Conservation (phyloP, 1,140 invertebrate species). For the Zaprionus ornatus region DNA sequence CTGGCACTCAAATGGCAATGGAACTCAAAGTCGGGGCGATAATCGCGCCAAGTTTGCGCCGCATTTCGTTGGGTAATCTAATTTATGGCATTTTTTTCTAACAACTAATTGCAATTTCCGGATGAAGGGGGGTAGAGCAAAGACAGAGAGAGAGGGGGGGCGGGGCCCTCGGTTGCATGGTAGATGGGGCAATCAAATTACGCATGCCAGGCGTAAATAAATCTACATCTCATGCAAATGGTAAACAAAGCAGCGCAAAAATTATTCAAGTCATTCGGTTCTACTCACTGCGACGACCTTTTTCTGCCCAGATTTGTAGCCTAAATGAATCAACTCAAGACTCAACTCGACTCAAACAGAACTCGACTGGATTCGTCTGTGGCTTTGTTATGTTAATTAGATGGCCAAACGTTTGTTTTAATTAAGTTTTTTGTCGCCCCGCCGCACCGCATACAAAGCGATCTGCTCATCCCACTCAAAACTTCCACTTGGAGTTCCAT, state of each 20-base stretch:
- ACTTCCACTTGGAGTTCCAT: constrained; percentile 39
- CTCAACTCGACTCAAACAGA: constrained; percentile 15
- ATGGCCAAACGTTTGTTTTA: constrained; percentile 78
- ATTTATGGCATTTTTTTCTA: constrained; percentile 76
- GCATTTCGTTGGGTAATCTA: constrained; percentile 67
- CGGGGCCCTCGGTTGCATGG: not conserved
- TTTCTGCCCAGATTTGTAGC: constrained; percentile 37
- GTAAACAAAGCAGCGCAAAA: constrained; percentile 57
- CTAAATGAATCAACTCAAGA: constrained; percentile 46
- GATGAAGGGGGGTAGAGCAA: constrained; percentile 11
- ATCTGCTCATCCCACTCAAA: constrained; percentile 31
- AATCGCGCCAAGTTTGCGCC: constrained; percentile 63
- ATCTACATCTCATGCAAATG: constrained; percentile 62
- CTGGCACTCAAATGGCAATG: constrained; percentile 22
- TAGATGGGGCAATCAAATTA: constrained; percentile 61
- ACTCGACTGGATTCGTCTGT: constrained; percentile 25
- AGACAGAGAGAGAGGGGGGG: too few relatives aligned
- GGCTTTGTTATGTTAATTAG: constrained; percentile 78
- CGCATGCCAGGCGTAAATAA: constrained; percentile 66
- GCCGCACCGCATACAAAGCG: constrained; percentile 65
- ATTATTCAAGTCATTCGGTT: constrained; percentile 47
- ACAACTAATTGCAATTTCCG: constrained; percentile 77
- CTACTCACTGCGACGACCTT: constrained; percentile 42
- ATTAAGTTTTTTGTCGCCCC: constrained; percentile 63
- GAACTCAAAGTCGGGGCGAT: constrained; percentile 49